Percentiles rank a stretch among this genome's conserved stretches.
Evolutionary conservation across 92 coral and sea anemone species (phyloP).

Genomic region (Siderastrea siderea): DNA sequence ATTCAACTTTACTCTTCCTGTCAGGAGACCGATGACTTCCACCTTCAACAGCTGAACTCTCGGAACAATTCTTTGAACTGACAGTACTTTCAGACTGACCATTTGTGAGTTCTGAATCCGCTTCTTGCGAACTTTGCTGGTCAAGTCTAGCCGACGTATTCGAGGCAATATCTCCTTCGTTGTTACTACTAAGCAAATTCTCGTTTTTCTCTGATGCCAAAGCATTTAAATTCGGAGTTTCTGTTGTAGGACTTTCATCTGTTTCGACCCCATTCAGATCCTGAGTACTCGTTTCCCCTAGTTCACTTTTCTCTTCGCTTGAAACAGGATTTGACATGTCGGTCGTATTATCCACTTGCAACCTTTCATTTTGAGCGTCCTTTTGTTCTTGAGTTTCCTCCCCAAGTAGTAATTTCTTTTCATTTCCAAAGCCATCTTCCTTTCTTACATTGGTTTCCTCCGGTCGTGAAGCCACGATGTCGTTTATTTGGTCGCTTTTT

Average conservation of each 20-base stretch:
- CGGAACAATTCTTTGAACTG: background rate
- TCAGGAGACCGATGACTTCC: slow-evolving; percentile 91
- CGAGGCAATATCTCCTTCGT: background rate
- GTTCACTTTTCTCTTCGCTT: slow-evolving; percentile 13
- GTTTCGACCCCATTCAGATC: background rate
- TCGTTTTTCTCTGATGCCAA: slow-evolving; percentile 12
- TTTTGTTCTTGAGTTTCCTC: background rate
- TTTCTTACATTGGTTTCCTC: background rate
- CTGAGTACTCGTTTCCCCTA: background rate
- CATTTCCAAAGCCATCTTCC: background rate
- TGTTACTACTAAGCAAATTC: background rate
- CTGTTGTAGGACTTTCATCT: background rate
- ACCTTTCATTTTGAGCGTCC: background rate
- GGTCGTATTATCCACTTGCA: slow-evolving; percentile 9
- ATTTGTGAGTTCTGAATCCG: background rate
- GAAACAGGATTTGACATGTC: background rate
- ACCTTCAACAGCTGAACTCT: slow-evolving; percentile 20
- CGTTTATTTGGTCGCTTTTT: slow-evolving; percentile 6
- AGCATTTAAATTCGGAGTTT: background rate
- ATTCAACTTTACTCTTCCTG: slow-evolving; percentile 79
- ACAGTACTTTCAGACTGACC: background rate
- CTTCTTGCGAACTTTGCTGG: background rate
- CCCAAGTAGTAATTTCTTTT: background rate
- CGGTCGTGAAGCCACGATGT: slow-evolving; percentile 2
- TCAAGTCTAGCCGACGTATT: background rate